A percentile compares a stretch with the other conserved stretches of the same genome.
Evolutionary conservation across 2,888 invertebrate species (phyloP).

Genomic region (Machimus atricapillus): DNA sequence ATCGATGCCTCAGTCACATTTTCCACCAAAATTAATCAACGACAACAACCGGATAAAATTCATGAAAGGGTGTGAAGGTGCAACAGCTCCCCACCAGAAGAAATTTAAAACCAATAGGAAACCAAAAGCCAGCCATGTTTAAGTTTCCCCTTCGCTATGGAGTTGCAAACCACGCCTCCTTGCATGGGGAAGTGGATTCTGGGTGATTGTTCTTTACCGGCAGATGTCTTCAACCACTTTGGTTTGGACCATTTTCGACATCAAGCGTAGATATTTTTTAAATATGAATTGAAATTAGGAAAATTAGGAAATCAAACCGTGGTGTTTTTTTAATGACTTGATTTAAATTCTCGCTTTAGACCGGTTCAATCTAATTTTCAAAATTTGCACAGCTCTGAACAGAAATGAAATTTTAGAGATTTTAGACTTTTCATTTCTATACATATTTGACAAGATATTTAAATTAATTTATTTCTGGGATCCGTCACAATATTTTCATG

Average conservation of each 20-base stretch:
- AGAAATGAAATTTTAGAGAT: no score
- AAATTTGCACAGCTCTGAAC: no score
- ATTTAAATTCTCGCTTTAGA: neutral
- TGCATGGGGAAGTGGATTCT: neutral
- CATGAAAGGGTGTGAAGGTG: neutral
- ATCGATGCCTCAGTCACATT: neutral
- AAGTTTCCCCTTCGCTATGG: neutral
- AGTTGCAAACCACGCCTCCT: neutral
- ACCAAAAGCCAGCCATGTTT: neutral
- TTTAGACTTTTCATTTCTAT: no score
- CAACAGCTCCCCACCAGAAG: neutral
- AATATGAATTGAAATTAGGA: neutral
- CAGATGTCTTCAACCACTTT: neutral
- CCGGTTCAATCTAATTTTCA: no score
- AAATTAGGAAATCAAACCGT: neutral
- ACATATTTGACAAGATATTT: no score
- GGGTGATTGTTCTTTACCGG: neutral
- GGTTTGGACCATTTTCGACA: neutral
- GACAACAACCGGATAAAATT: neutral
- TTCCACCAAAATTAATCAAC: neutral
- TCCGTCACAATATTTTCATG: no score
- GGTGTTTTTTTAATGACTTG: neutral
- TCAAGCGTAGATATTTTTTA: neutral
- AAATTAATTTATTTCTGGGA: no score
- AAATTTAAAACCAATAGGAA: neutral